Evolutionary conservation across 2,797 vertebrate genomes (phyloP).

Genomic region (Borostomias antarcticus): DNA sequence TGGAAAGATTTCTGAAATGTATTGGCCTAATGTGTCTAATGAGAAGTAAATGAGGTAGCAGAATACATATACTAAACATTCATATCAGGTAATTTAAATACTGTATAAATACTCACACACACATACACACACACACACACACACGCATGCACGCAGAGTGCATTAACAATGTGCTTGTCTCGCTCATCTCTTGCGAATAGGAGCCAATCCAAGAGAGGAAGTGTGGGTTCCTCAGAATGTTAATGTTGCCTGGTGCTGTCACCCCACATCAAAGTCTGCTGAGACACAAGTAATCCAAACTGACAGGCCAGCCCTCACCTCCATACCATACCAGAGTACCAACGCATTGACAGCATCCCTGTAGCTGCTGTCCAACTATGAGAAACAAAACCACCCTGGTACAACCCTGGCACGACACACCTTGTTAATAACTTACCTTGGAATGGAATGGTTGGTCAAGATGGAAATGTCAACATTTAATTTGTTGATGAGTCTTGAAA

Average conservation of each 20-base stretch:
- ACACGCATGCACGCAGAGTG: background rate
- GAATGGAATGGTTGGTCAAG: background rate
- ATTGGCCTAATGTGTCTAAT: no score
- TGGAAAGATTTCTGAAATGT: no score
- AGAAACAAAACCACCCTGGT: conserved; percentile 62
- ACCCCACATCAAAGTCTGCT: conserved; percentile 62
- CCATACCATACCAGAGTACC: conserved; percentile 39
- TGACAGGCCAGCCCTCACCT: conserved; percentile 64
- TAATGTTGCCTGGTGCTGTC: conserved; percentile 61
- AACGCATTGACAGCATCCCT: conserved; percentile 54
- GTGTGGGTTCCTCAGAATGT: conserved; percentile 49
- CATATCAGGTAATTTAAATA: background rate
- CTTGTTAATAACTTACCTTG: conserved; percentile 39
- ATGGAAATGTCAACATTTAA: conserved; percentile 31
- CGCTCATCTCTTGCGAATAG: conserved; percentile 5
- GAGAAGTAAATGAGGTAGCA: no score
- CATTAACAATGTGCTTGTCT: background rate
- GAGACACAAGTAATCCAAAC: conserved; percentile 67
- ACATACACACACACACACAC: conserved; percentile 10
- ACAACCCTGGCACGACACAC: conserved; percentile 21
- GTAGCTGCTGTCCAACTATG: conserved; percentile 37
- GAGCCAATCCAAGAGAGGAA: conserved; percentile 63
- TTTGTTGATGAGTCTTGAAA: background rate
- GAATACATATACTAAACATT: no score
- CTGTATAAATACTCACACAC: background rate